Base-by-base conservation (phyloP, 2,797 vertebrate species). In the Darevskia mixta region DNA sequence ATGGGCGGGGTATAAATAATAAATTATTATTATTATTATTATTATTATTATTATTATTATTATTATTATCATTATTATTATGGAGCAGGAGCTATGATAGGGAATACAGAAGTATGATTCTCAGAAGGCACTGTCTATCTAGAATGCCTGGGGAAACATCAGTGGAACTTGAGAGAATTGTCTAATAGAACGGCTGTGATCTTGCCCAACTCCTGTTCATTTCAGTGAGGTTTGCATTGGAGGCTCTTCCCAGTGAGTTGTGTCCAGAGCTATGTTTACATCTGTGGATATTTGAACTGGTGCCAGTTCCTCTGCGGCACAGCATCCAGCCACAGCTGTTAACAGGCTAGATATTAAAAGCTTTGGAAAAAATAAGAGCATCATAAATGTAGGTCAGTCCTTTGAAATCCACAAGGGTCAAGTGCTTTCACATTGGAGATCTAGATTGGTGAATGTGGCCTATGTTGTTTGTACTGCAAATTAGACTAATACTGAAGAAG, bases 391-490 rank as follows among this genome's bases (percentile, higher is more conserved):
- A 61, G 87, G 86, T 43, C 0, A 41, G 38, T 87, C 66, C 67
- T 92, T 87, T 73, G 35, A 88, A 94, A 92, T 61, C 81, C 0
- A 0, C n/a, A 25, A 83, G 27, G 41, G 77, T 91, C 38, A 85
- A 81, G 72, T 90, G 29, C 61, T 88, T 92, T 73, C 9, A 0
- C 41, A 61, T 89, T 92, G 90, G 83, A 93, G 66, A 49, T n/a
- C 71, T 23, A 67, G 32, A 88, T 86, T 89, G 71, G 93, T 92
- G 86, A 75, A 55, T 73, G 7, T 91, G 45, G 76, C 88, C 71
- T 72, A 64, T 90, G 86, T 61, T 88, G 80, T 91, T 87, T 89
- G 38, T 84, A 38, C 86, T 88, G 32, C 86, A 90, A 90, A 64
- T 1, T 0, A 92, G 83, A 86, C 49, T 88, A 49, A 83, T 87